Percentiles rank a stretch among this genome's conserved stretches.
phyloP scores from a whole-genome alignment of 2,888 invertebrate species.

The Ferdinandea cuprea region DNA sequence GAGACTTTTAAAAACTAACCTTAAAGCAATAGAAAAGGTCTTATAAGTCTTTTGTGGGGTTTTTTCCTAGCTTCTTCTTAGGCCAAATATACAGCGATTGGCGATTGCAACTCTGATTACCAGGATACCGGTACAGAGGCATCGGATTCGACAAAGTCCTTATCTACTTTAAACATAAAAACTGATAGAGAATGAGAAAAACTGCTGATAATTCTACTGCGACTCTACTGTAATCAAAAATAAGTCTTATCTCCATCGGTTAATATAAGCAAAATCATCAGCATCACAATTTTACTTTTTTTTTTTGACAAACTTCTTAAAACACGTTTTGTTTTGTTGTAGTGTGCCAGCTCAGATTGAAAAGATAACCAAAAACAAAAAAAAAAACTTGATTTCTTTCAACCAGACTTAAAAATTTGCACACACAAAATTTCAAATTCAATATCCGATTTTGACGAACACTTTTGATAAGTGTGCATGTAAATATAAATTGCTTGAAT shows the following conservation, averaged over 20 bases:
- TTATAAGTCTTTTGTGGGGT: too few relatives aligned
- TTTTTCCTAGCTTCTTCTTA: too few relatives aligned
- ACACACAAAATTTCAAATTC: neutral
- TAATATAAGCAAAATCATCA: neutral
- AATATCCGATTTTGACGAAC: neutral
- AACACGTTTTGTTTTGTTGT: neutral
- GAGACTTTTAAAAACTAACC: too few relatives aligned
- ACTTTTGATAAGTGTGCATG: neutral
- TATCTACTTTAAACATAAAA: too few relatives aligned
- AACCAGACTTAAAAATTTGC: neutral
- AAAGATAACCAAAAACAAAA: constrained; percentile 2
- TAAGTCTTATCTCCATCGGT: neutral
- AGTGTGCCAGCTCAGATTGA: neutral
- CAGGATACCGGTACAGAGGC: too few relatives aligned
- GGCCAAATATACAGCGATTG: too few relatives aligned
- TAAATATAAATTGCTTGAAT: neutral
- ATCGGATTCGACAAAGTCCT: too few relatives aligned
- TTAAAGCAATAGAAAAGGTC: too few relatives aligned
- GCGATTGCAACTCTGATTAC: too few relatives aligned
- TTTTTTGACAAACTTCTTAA: neutral
- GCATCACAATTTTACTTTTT: neutral
- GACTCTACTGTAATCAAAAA: neutral
- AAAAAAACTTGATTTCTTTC: neutral
- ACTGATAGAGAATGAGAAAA: neutral
- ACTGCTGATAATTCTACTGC: neutral